Evolutionary conservation across 2,113 vertebrate species (phyloP).

Genomic region (Clarias magur): DNA sequence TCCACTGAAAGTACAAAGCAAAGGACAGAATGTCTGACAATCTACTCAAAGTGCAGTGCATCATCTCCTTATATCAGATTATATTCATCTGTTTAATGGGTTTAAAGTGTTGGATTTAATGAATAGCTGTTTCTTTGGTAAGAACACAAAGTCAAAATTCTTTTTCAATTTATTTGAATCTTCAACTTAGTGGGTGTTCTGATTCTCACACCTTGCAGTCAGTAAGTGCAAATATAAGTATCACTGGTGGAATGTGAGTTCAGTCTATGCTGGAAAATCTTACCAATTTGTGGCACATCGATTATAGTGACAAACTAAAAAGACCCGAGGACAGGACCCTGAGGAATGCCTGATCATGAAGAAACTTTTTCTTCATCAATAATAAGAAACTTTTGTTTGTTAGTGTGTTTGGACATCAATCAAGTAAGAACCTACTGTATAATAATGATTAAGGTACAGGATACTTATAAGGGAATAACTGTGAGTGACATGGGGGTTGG

Average conservation of each 20-base stretch:
- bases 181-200: neutral
- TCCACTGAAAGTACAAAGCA: neutral
- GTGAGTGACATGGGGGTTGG: neutral
- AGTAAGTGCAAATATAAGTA: neutral
- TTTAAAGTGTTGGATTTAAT: neutral
- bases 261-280: neutral
- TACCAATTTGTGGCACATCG: neutral
- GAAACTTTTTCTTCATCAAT: neutral
- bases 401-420: neutral
- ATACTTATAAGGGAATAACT: neutral
- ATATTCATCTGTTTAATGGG: neutral
- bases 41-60: neutral
- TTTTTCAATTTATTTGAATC: neutral
- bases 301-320: neutral
- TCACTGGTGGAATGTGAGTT: neutral
- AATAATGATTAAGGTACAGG: neutral
- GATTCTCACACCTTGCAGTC: neutral
- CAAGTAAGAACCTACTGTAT: neutral
- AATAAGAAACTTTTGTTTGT: neutral
- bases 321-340: neutral
- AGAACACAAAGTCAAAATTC: neutral
- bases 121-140: neutral
- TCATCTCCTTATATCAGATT: neutral
- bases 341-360: neutral
- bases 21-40: neutral